Evolutionary conservation across 2,797 vertebrate genomes (phyloP).

Genomic region (Trematomus bernacchii): DNA sequence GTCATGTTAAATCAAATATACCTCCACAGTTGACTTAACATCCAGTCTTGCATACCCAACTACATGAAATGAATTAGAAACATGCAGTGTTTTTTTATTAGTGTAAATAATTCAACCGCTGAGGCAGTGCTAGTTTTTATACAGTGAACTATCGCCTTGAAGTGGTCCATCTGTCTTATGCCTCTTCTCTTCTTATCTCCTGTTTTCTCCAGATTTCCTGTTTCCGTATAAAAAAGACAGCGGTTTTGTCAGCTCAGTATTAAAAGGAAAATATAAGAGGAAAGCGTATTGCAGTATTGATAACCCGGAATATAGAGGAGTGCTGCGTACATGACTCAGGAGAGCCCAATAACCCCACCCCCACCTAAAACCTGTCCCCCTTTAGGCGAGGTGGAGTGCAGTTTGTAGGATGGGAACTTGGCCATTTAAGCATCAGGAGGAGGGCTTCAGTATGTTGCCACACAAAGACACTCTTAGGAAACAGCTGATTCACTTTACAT

Average conservation of each 20-base stretch:
- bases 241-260: slow-evolving; percentile 9
- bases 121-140: slow-evolving; percentile 14
- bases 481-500: slow-evolving; percentile 82
- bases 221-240: slow-evolving; percentile 11
- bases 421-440: slow-evolving; percentile 67
- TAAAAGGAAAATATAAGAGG: slow-evolving; percentile 6
- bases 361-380: slow-evolving; percentile 3
- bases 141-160: neutral
- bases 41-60: slow-evolving; percentile 46
- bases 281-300: slow-evolving; percentile 46
- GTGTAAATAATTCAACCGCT: slow-evolving; percentile 61
- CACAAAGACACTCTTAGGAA: slow-evolving; percentile 80
- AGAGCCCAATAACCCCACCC: slow-evolving; percentile 13
- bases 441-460: slow-evolving; percentile 73
- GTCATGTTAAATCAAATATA: slow-evolving; percentile 56
- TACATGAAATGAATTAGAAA: slow-evolving; percentile 30
- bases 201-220: slow-evolving; percentile 27
- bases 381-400: slow-evolving; percentile 40
- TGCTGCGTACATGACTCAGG: slow-evolving; percentile 33
- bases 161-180: neutral
- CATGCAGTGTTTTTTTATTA: slow-evolving; percentile 56
- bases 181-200: slow-evolving; percentile 8
- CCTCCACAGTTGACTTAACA: slow-evolving; percentile 41
- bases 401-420: slow-evolving; percentile 43
- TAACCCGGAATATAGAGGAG: slow-evolving; percentile 40